Conservation (phyloP, 2,797 vertebrate genomes). For the Mus minutoides region DNA sequence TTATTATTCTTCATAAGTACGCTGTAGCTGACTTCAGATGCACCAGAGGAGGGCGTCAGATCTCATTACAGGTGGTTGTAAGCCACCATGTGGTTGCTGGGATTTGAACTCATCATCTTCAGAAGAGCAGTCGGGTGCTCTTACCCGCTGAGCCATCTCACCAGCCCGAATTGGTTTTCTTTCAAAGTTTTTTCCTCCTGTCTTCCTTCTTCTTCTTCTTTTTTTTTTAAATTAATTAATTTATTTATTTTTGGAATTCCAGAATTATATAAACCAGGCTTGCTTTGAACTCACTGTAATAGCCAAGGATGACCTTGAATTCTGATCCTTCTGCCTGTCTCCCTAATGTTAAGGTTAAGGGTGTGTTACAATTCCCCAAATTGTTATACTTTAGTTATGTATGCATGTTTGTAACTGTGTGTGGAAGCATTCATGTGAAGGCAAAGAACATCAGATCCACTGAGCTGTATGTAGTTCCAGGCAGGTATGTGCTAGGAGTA, state of each 20-base stretch:
- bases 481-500: not conserved
- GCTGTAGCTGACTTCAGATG: too few relatives aligned
- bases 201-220: not conserved
- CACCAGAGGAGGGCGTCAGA: too few relatives aligned
- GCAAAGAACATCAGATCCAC: not conserved
- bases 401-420: not conserved
- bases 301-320: not conserved
- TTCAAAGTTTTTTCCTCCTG: not conserved
- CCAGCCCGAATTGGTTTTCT: too few relatives aligned
- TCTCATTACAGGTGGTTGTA: too few relatives aligned
- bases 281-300: not conserved
- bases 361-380: not conserved
- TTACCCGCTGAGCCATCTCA: too few relatives aligned
- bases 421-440: too few relatives aligned
- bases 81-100: too few relatives aligned
- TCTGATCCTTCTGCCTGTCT: not conserved
- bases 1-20: too few relatives aligned
- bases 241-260: not conserved
- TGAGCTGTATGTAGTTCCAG: too few relatives aligned
- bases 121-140: too few relatives aligned
- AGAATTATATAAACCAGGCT: not conserved
- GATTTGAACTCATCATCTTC: too few relatives aligned
- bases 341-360: not conserved
- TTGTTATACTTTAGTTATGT: not conserved
- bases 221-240: not conserved